phyloP scores from a whole-genome alignment of 1,140 invertebrate species.

The Leptonema lineaticorne region DNA sequence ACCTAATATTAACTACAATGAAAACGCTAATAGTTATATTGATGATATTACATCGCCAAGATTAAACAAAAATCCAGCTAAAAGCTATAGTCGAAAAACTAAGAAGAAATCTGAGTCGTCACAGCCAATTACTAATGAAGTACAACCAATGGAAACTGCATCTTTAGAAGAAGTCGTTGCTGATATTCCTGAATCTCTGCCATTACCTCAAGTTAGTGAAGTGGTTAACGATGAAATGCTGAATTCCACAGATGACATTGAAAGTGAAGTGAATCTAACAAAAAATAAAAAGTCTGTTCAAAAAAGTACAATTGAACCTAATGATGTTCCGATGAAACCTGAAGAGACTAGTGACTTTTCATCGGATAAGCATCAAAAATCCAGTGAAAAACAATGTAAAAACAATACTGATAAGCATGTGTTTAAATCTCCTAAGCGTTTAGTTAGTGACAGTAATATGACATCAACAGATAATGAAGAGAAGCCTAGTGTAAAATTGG shows the following conservation, averaged over 20 bases:
- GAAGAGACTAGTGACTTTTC: constrained; percentile 25
- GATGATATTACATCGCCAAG: constrained; percentile 36
- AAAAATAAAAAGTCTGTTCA: constrained; percentile 25
- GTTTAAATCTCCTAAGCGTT: constrained; percentile 51
- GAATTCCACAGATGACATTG: not conserved
- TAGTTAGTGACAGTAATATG: constrained; percentile 43
- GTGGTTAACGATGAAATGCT: constrained; percentile 28
- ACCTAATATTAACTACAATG: constrained; percentile 56
- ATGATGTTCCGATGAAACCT: constrained; percentile 12
- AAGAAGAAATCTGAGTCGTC: constrained; percentile 35
- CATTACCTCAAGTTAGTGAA: constrained; percentile 42
- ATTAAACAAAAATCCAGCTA: constrained; percentile 39
- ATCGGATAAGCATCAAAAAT: constrained; percentile 25
- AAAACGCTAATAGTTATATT: constrained; percentile 46
- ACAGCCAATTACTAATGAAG: not conserved
- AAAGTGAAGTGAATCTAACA: constrained; percentile 26
- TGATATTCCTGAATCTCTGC: constrained; percentile 34
- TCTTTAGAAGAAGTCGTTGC: not conserved
- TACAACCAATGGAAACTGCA: constrained; percentile 7
- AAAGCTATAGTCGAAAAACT: constrained; percentile 36
- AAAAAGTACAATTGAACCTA: not conserved
- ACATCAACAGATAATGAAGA: constrained; percentile 49
- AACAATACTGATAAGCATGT: constrained; percentile 39
- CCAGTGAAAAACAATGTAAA: constrained; percentile 32
- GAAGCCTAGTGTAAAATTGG: constrained; percentile 61